Evolutionary conservation across 2,888 invertebrate genomes (phyloP).

Genomic region (Argyra leucocephala): DNA sequence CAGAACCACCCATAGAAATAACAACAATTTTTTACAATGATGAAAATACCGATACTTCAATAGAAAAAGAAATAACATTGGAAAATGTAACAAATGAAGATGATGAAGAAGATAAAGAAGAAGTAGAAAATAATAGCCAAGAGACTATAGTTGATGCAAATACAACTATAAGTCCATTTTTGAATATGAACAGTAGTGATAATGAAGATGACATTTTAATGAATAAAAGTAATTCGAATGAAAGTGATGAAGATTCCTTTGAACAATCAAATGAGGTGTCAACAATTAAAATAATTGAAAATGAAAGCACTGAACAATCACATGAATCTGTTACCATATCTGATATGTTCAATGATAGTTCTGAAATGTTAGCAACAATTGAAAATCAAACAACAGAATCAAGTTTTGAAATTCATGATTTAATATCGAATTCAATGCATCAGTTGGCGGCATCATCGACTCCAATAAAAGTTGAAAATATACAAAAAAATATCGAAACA

Average conservation of each 20-base stretch:
- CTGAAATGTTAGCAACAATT: not conserved
- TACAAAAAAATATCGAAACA: constrained; percentile 16
- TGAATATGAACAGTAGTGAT: no score
- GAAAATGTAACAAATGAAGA: no score
- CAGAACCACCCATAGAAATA: not conserved
- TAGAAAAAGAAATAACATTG: not conserved
- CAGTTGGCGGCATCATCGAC: not conserved
- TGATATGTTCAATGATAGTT: not conserved
- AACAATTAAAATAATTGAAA: not conserved
- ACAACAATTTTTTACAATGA: not conserved
- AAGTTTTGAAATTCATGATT: not conserved
- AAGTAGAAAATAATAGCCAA: no score
- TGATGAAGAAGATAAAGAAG: not conserved
- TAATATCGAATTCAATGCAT: not conserved
- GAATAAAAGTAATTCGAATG: not conserved
- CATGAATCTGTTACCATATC: not conserved
- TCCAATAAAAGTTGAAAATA: constrained; percentile 7
- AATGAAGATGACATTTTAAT: not conserved
- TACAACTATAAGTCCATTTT: not conserved
- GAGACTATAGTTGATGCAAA: not conserved
- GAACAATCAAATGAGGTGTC: not conserved
- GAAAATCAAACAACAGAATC: not conserved
- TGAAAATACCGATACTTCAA: not conserved
- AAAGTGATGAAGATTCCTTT: not conserved
- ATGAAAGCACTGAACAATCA: not conserved